Evolutionary conservation across 2,888 invertebrate genomes (phyloP).

Genomic region (Odontomyia ornata): DNA sequence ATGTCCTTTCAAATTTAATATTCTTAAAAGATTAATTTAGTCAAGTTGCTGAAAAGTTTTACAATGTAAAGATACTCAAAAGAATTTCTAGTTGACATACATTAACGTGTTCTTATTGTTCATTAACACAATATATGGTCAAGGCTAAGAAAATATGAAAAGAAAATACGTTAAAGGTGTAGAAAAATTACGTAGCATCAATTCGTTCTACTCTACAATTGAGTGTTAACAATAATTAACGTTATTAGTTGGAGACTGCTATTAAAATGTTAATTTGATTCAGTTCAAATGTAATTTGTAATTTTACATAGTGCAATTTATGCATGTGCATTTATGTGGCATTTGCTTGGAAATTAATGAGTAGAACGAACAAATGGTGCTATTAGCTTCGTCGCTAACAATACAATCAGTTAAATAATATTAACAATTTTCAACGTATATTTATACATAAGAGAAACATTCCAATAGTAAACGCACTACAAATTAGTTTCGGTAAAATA

Average conservation of each 20-base stretch:
- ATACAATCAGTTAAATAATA: not conserved
- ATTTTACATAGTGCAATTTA: conserved; percentile 4
- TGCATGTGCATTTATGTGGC: not conserved
- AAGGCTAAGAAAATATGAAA: not conserved
- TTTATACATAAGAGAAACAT: not conserved
- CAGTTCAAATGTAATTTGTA: conserved; percentile 12
- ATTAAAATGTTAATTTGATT: not conserved
- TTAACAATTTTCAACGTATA: not conserved
- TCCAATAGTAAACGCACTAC: not conserved
- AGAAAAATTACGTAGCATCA: not conserved
- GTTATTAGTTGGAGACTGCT: conserved; percentile 1
- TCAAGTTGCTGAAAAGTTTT: not conserved
- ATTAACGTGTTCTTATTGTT: too few relatives aligned
- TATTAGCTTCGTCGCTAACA: not conserved
- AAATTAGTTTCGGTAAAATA: conserved; percentile 5
- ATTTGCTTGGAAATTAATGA: conserved; percentile 26
- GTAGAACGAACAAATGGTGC: not conserved
- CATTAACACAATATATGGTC: not conserved
- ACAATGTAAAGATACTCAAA: too few relatives aligned
- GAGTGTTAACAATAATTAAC: not conserved
- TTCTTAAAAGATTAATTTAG: not conserved
- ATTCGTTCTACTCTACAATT: not conserved
- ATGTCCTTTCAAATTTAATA: too few relatives aligned
- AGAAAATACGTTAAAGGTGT: not conserved
- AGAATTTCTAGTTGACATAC: too few relatives aligned